phyloP scores from a whole-genome alignment of 2,113 vertebrate genomes.

The Ahaetulla prasina region DNA sequence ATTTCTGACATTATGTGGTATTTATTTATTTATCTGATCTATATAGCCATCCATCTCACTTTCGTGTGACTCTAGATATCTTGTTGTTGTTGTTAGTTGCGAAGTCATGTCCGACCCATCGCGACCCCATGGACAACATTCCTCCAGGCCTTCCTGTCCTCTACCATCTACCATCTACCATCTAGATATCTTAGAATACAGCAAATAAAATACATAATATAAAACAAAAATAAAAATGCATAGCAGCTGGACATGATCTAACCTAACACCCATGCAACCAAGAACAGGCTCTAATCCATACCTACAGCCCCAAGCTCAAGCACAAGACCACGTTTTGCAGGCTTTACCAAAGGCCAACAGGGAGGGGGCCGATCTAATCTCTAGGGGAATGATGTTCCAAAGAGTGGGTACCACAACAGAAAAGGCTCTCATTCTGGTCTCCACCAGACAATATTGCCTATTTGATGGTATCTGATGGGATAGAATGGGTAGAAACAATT shows the following conservation, averaged over 20 bases:
- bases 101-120: no score
- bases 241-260: neutral
- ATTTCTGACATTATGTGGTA: neutral
- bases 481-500: neutral
- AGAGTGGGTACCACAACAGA: neutral
- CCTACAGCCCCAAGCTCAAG: neutral
- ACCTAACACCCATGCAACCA: neutral
- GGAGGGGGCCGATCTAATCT: neutral
- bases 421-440: neutral
- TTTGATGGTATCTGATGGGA: neutral
- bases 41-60: neutral
- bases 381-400: neutral
- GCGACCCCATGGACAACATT: no score
- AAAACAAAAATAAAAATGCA: neutral
- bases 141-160: no score
- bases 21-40: neutral
- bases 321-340: neutral
- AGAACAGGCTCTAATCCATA: neutral
- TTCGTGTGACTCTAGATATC: neutral
- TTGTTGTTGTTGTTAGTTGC: no score
- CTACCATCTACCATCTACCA: no score
- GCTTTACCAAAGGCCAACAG: neutral
- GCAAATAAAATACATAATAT: neutral
- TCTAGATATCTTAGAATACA: neutral
- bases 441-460: neutral